phyloP scores from a whole-genome alignment of 2,797 vertebrate genomes.

The Pseudomugil tenellus region DNA sequence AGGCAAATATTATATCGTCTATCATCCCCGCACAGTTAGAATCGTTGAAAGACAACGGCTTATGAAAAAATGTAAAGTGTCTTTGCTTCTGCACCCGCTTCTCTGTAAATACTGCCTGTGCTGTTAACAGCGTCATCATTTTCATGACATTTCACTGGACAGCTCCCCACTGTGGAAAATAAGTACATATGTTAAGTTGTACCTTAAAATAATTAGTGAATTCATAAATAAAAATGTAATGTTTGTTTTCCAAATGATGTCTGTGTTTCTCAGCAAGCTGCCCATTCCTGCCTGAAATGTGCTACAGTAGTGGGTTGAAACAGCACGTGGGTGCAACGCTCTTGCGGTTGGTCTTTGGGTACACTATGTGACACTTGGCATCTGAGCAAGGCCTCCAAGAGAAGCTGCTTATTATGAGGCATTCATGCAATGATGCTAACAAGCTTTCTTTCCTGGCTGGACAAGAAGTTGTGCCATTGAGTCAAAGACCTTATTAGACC shows the following conservation, averaged over 20 bases:
- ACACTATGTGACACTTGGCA: slow-evolving; percentile 72
- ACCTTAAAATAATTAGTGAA: slow-evolving; percentile 36
- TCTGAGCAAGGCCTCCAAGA: slow-evolving; percentile 66
- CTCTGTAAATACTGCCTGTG: slow-evolving; percentile 31
- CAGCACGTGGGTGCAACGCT: slow-evolving; percentile 71
- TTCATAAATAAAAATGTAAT: slow-evolving; percentile 47
- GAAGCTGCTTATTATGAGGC: slow-evolving; percentile 61
- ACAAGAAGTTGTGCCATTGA: slow-evolving; percentile 45
- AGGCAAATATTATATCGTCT: slow-evolving; percentile 59
- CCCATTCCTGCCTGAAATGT: slow-evolving; percentile 42
- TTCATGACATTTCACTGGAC: slow-evolving; percentile 46
- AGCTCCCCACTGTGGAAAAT: slow-evolving; percentile 33
- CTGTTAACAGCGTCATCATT: slow-evolving; percentile 48
- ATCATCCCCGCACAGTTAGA: slow-evolving; percentile 53
- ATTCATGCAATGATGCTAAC: slow-evolving; percentile 67
- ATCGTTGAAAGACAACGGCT: slow-evolving; percentile 54
- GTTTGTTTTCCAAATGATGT: slow-evolving; percentile 60
- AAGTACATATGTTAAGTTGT: slow-evolving; percentile 30
- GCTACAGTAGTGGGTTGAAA: slow-evolving; percentile 60
- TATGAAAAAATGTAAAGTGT: slow-evolving; percentile 41
- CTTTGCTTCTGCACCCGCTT: slow-evolving; percentile 27
- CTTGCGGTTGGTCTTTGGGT: slow-evolving; percentile 64
- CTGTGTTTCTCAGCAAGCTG: slow-evolving; percentile 44
- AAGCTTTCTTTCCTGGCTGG: slow-evolving; percentile 62
- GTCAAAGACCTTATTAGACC: slow-evolving; percentile 57